Evolutionary conservation across 2,888 invertebrate genomes (phyloP).

Genomic region (Seladonia tumulorum): DNA sequence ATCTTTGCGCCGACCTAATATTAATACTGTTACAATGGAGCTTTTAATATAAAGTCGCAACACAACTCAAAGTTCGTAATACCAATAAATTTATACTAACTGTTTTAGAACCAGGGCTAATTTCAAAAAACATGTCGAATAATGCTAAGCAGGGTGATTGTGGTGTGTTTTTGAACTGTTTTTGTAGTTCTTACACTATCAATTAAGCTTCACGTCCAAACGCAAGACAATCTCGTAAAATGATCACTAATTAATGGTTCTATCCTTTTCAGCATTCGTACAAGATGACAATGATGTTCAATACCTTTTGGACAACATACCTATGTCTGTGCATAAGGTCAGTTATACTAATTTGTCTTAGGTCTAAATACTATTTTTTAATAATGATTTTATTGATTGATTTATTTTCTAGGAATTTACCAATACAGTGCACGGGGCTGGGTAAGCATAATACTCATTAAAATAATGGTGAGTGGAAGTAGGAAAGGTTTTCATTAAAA

Average conservation of each 20-base stretch:
- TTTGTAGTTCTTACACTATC: too few species aligned
- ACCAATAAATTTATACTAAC: too few species aligned
- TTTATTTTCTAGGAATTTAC: slow-evolving; percentile 77
- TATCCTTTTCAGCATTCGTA: slow-evolving; percentile 87
- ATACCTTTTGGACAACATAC: slow-evolving; percentile 88
- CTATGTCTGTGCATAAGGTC: slow-evolving; percentile 86
- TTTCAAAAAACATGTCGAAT: too few species aligned
- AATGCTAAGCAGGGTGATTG: too few species aligned
- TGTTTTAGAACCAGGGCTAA: too few species aligned
- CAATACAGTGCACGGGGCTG: slow-evolving; percentile 79
- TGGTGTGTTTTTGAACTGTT: too few species aligned
- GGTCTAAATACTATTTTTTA: background rate
- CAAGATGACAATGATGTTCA: slow-evolving; percentile 89
- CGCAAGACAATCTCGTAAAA: background rate
- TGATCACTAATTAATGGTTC: background rate
- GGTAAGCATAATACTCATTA: slow-evolving; percentile 78
- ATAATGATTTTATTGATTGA: slow-evolving; percentile 63
- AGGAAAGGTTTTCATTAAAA: slow-evolving; percentile 72
- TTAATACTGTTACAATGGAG: too few species aligned
- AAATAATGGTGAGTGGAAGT: slow-evolving; percentile 73
- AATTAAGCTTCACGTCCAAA: too few species aligned
- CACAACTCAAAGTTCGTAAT: too few species aligned
- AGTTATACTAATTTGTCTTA: slow-evolving; percentile 41
- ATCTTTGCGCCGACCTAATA: too few species aligned
- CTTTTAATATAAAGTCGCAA: too few species aligned